These are phyloP conservation scores for Sabatieria punctata DNA, from an alignment of 2,888 invertebrate genomes.

Conservation along the genomic window DNA sequence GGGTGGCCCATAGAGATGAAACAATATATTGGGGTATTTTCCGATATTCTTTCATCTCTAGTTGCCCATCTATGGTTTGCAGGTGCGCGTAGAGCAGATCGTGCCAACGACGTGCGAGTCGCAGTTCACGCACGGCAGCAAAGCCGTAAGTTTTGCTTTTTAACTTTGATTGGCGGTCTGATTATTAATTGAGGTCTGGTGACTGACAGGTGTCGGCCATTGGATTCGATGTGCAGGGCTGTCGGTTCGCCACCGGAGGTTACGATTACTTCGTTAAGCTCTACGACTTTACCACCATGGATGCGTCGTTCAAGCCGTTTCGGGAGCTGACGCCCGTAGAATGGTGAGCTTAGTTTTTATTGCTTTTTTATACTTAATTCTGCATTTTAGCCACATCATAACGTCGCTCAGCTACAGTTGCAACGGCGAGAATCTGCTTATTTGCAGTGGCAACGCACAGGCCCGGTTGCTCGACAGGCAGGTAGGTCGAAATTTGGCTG, in stretches of 20 bases:
- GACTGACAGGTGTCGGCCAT: conserved; percentile 48
- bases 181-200: conserved; percentile 1
- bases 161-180: not conserved
- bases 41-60: no score
- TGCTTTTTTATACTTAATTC: conserved; percentile 5
- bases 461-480: conserved; percentile 14
- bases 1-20: no score
- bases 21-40: no score
- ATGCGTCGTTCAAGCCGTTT: conserved; percentile 71
- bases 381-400: conserved; percentile 54
- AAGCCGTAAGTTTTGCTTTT: conserved; percentile 45
- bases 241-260: conserved; percentile 71
- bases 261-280: conserved; percentile 88
- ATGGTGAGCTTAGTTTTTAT: conserved; percentile 36
- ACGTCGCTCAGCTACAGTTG: conserved; percentile 71
- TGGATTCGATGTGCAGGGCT: conserved; percentile 80
- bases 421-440: conserved; percentile 79
- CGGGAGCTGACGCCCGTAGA: conserved; percentile 84
- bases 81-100: conserved; percentile 32
- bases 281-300: conserved; percentile 99
- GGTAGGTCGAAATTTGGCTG: not conserved
- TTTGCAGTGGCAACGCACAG: conserved; percentile 63
- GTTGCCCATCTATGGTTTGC: no score
- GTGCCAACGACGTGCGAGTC: conserved; percentile 45
- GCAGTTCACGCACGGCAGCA: conserved; percentile 67